These are phyloP conservation scores for Drosophila mulleri DNA, from an alignment of 2,888 invertebrate species.

Conservation along the genomic window DNA sequence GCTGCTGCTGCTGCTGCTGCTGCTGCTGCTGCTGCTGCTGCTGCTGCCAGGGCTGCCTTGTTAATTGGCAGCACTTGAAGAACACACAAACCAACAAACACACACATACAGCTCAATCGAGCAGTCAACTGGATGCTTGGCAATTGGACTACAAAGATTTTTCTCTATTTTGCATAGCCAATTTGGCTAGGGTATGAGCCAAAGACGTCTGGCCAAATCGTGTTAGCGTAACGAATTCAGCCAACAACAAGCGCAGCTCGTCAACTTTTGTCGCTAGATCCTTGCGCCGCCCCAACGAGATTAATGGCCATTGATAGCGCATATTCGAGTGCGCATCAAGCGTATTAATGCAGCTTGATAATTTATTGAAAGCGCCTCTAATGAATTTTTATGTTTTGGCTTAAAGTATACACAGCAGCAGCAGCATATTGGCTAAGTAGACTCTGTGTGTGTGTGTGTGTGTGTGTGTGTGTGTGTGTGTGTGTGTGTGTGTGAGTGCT, in stretches of 20 bases:
- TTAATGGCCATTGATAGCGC: slow-evolving; percentile 74
- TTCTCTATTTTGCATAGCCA: slow-evolving; percentile 67
- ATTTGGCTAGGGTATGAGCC: slow-evolving; percentile 51
- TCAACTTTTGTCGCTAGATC: slow-evolving; percentile 20
- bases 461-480: no score
- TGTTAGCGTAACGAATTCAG: slow-evolving; percentile 39
- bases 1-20: slow-evolving; percentile 40
- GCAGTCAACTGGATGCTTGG: slow-evolving; percentile 30
- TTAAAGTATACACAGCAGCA: slow-evolving; percentile 17
- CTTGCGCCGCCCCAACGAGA: slow-evolving; percentile 31
- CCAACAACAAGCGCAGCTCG: slow-evolving; percentile 29
- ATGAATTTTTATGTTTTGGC: slow-evolving; percentile 70
- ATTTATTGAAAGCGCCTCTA: slow-evolving; percentile 74
- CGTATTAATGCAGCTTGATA: slow-evolving; percentile 73
- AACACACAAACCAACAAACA: slow-evolving; percentile 12
- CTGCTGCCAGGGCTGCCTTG: slow-evolving; percentile 51
- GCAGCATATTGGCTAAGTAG: background rate
- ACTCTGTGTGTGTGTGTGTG: background rate
- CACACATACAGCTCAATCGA: slow-evolving; percentile 15
- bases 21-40: slow-evolving; percentile 49
- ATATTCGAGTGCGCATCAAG: slow-evolving; percentile 66
- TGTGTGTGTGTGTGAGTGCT: slow-evolving; percentile 2
- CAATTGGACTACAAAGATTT: slow-evolving; percentile 13
- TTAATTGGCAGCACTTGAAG: slow-evolving; percentile 76
- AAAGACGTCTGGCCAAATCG: slow-evolving; percentile 20